Conservation (phyloP, 2,888 invertebrate genomes). For the Drosophila anceps region DNA sequence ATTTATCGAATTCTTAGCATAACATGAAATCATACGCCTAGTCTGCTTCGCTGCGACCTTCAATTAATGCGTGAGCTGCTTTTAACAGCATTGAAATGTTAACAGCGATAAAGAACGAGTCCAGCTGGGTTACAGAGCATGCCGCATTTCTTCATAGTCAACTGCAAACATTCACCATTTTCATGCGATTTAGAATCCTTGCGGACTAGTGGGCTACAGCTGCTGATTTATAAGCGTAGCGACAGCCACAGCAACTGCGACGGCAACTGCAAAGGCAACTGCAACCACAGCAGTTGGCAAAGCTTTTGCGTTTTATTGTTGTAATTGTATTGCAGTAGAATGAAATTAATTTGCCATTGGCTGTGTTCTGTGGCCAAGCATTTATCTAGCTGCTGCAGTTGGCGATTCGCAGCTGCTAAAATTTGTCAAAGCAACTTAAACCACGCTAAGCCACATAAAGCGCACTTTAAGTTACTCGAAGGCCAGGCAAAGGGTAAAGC, state of each 20-base stretch:
- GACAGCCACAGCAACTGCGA: background rate
- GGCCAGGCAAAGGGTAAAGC: conserved; percentile 2
- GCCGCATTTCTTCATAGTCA: conserved; percentile 8
- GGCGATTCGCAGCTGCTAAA: conserved; percentile 56
- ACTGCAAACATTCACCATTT: conserved; percentile 35
- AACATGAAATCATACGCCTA: background rate
- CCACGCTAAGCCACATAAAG: conserved; percentile 40
- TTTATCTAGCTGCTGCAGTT: conserved; percentile 70
- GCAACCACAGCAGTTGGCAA: conserved; percentile 22
- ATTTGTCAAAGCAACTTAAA: conserved; percentile 63
- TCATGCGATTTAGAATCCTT: conserved; percentile 22
- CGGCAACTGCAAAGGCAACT: conserved; percentile 4
- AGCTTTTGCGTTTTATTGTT: conserved; percentile 29
- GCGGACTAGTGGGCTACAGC: conserved; percentile 35
- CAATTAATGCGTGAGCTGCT: background rate
- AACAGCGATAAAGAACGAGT: background rate
- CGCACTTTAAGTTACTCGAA: conserved; percentile 47
- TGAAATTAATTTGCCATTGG: conserved; percentile 75
- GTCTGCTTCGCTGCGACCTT: too few relatives aligned
- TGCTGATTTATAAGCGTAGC: conserved; percentile 64
- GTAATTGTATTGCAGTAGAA: conserved; percentile 40
- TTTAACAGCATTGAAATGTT: conserved; percentile 1
- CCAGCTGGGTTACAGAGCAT: background rate
- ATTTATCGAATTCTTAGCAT: background rate
- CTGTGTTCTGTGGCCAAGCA: conserved; percentile 62